Conservation (phyloP, 2,797 vertebrate genomes). For the Hemitrygon akajei region DNA sequence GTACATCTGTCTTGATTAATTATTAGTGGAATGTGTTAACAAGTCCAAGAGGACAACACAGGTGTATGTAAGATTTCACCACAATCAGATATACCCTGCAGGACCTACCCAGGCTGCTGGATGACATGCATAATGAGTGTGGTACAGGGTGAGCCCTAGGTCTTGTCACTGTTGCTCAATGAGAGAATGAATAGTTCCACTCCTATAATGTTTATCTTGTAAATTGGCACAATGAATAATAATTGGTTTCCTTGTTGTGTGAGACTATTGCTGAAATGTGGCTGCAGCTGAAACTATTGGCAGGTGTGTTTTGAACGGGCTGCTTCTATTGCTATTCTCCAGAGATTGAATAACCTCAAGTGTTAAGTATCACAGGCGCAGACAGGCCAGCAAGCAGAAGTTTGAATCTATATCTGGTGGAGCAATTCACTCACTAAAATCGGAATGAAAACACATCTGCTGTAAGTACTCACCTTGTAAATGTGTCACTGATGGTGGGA, state of each 20-base stretch:
- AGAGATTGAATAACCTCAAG: not conserved
- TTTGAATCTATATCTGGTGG: not conserved
- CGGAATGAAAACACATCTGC: not conserved
- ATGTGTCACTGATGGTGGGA: not conserved
- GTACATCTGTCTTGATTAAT: not conserved
- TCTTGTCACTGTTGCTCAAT: not conserved
- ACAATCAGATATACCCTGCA: not conserved
- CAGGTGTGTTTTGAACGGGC: conserved; percentile 47
- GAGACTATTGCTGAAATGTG: conserved; percentile 56
- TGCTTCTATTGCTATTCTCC: not conserved
- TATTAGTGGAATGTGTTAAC: not conserved
- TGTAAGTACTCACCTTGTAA: not conserved
- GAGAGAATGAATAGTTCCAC: not conserved
- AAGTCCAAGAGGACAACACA: not conserved
- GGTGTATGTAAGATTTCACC: not conserved
- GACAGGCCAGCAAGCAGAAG: not conserved
- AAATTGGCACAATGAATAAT: conserved; percentile 41
- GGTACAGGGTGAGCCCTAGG: not conserved
- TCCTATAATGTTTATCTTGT: not conserved
- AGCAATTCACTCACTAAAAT: not conserved
- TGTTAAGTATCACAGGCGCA: conserved; percentile 9
- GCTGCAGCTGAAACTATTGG: conserved; percentile 56
- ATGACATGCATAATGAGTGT: not conserved
- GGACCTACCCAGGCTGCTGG: not conserved
- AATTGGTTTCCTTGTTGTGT: conserved; percentile 46